phyloP scores from a whole-genome alignment of 2,113 vertebrate species.

The Mastomys natalensis region DNA sequence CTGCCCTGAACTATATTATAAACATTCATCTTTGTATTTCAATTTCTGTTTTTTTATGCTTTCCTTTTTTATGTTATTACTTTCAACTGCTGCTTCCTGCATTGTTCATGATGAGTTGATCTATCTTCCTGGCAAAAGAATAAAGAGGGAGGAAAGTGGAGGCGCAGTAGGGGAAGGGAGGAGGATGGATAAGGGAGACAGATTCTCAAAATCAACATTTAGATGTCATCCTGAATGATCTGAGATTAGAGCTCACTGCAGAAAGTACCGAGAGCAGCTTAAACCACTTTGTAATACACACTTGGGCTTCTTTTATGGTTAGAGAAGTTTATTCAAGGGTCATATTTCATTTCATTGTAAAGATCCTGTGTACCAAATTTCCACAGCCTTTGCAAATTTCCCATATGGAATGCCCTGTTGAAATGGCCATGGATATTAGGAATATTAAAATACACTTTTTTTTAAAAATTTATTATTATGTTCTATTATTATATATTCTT shows the following conservation, averaged over 20 bases:
- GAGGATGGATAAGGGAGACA: background rate
- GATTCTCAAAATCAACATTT: constrained; percentile 19
- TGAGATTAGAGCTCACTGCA: constrained; percentile 15
- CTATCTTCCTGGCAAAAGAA: constrained; percentile 57
- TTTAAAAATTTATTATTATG: too few relatives aligned
- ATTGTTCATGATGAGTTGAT: constrained; percentile 69
- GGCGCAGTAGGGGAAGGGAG: background rate
- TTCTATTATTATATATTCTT: too few relatives aligned
- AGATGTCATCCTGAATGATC: background rate
- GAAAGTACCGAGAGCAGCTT: constrained; percentile 22
- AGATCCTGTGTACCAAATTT: constrained; percentile 44
- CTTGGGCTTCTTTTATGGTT: constrained; percentile 43
- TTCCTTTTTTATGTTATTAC: constrained; percentile 62
- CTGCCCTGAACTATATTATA: constrained; percentile 75
- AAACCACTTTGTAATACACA: constrained; percentile 9
- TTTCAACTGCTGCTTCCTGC: constrained; percentile 61
- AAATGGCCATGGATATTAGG: constrained; percentile 43
- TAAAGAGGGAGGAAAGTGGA: constrained; percentile 21
- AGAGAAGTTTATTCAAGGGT: constrained; percentile 54
- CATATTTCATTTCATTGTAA: constrained; percentile 70
- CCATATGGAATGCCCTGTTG: background rate
- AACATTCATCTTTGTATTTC: constrained; percentile 79
- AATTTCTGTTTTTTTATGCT: constrained; percentile 44
- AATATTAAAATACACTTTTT: background rate
- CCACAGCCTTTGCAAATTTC: background rate